A percentile compares a stretch with the other conserved stretches of the same genome.
Conservation (phyloP, 1,140 invertebrate species). For the Dinothrombium tinctorium region DNA sequence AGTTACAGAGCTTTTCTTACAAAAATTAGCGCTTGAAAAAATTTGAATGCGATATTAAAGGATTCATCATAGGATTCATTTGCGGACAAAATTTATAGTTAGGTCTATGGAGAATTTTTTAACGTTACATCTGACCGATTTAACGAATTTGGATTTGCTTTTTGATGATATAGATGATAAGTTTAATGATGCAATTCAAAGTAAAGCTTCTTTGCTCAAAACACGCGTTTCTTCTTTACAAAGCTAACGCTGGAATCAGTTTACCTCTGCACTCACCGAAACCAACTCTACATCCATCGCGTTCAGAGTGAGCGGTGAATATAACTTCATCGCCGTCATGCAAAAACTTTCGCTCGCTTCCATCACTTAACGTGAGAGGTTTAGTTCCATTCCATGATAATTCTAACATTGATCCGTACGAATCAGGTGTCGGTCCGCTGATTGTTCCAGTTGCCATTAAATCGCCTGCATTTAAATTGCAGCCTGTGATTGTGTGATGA, state of each 20-base stretch:
- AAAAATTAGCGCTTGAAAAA: too few relatives aligned
- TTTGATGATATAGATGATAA: too few relatives aligned
- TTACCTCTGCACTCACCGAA: slow-evolving; percentile 73
- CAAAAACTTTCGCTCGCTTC: slow-evolving; percentile 62
- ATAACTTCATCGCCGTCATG: slow-evolving; percentile 82
- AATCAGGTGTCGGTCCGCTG: slow-evolving; percentile 60
- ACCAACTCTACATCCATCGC: slow-evolving; percentile 50
- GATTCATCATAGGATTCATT: too few relatives aligned
- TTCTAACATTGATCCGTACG: slow-evolving; percentile 81
- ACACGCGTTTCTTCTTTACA: too few relatives aligned
- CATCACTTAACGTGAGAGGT: slow-evolving; percentile 42
- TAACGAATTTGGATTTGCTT: too few relatives aligned
- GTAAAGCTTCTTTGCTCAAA: too few relatives aligned
- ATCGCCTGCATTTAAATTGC: slow-evolving; percentile 81
- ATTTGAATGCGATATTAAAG: too few relatives aligned
- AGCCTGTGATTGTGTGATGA: slow-evolving; percentile 88
- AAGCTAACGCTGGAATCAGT: slow-evolving; percentile 49
- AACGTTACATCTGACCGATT: too few relatives aligned
- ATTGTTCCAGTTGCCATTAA: slow-evolving; percentile 84
- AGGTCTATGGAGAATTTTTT: too few relatives aligned
- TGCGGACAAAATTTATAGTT: too few relatives aligned
- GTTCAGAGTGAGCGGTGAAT: slow-evolving; percentile 55
- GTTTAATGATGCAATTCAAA: too few relatives aligned
- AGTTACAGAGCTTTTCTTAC: too few relatives aligned
- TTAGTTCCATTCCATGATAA: slow-evolving; percentile 80